These are phyloP conservation scores for Agelas oroides DNA, from an alignment of 37 sponge, comb jelly and placozoan species.

Conservation along the genomic window DNA sequence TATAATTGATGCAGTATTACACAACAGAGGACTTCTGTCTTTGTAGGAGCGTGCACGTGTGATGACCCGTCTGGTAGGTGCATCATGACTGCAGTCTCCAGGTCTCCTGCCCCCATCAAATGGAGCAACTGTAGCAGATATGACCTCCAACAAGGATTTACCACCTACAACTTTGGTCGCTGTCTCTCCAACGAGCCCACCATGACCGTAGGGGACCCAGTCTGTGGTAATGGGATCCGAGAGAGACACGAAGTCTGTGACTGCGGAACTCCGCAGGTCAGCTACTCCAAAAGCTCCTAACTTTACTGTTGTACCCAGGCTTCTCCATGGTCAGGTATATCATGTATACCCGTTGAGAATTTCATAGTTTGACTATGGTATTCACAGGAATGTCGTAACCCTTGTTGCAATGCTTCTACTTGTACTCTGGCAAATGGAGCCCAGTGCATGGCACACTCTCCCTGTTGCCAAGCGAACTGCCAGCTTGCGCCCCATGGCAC, in stretches of 20 bases:
- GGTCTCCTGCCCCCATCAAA: constrained; percentile 5
- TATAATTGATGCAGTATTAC: too few species aligned
- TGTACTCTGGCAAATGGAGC: constrained; percentile 58
- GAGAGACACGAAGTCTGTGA: constrained; percentile 82
- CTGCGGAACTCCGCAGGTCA: constrained; percentile 73
- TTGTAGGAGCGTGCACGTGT: constrained; percentile 43
- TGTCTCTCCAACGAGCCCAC: constrained; percentile 54
- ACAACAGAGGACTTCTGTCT: too few species aligned
- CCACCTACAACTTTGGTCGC: constrained; percentile 8
- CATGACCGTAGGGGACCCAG: constrained; percentile 54
- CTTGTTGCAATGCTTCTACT: constrained; percentile 85
- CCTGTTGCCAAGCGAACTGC: constrained; percentile 58
- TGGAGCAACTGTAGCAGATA: constrained; percentile 46
- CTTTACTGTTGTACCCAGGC: too few species aligned
- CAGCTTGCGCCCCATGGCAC: constrained; percentile 49
- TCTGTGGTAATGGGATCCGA: constrained; percentile 85
- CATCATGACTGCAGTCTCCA: constrained; percentile 46
- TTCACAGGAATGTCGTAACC: constrained; percentile 72
- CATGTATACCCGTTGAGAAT: too few species aligned
- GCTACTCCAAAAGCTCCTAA: too few species aligned
- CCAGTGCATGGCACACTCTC: constrained; percentile 53
- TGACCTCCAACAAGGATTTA: constrained; percentile 26
- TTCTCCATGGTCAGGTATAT: too few species aligned
- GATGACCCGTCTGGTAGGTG: constrained; percentile 37
- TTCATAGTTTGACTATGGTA: too few species aligned